Conservation (phyloP, 1,140 invertebrate genomes). For the Berghia stephanieae region DNA sequence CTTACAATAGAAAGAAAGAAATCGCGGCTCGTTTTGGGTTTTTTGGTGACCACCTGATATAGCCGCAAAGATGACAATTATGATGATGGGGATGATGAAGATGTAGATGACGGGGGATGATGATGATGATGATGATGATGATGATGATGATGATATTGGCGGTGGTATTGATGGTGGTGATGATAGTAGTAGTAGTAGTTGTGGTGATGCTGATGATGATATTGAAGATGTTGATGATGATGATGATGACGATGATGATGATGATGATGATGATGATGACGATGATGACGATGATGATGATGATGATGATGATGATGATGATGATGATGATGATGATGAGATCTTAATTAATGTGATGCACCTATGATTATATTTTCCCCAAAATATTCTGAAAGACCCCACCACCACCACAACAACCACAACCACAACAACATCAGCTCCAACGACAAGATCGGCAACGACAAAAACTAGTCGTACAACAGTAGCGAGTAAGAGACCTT, state of each 20-base stretch:
- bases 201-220: neutral
- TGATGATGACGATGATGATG: slow-evolving; percentile 9
- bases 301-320: slow-evolving; percentile 6
- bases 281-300: no score
- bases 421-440: no score
- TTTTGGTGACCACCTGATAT: neutral
- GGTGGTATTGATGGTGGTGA: neutral
- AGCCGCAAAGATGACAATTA: neutral
- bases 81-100: neutral
- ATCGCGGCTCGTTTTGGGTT: neutral
- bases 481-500: neutral
- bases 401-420: no score
- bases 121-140: slow-evolving; percentile 5
- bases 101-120: neutral
- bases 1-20: neutral
- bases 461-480: neutral
- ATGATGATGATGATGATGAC: slow-evolving; percentile 14
- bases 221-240: neutral
- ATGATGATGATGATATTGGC: slow-evolving; percentile 19
- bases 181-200: no score
- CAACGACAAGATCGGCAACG: neutral
- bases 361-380: neutral
- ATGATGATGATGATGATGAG: slow-evolving; percentile 21
- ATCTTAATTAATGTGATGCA: neutral
- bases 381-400: neutral